Evolutionary conservation across 64 coral and sea anemone species (phyloP), one percentile per base, ranked within the genome.

Genomic region (Orbicella faveolata): DNA sequence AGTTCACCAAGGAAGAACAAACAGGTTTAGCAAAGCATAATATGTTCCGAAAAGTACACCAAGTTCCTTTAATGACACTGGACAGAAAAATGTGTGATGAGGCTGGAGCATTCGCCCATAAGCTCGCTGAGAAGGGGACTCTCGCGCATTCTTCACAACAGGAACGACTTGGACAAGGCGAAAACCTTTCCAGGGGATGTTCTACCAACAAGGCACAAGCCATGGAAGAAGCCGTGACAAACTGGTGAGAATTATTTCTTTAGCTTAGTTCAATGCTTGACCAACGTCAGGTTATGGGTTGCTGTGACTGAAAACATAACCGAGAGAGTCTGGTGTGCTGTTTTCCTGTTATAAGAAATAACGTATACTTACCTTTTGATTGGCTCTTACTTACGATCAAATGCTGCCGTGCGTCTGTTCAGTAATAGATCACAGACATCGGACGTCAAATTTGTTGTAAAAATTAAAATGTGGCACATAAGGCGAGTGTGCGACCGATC

Each of bases 181-280:
- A 95, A 73, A 95, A 92, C 23, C 61, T 95, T 75, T 62, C 70
- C 41, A 73, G n/a, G n/a, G 61, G 55, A 9, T 95, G 94, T 57
- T 77, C 90, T 35, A 37, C 73, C 17, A 67, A 30, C 1, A 4
- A 16, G 35, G 69, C 53, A 77, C 73, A 85, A 25, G 0, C 26
- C 57, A 82, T 61, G 57, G 79, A 64, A 18, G 30, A 84, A 64
- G 89, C 89, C 30, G 89, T 91, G 26, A 84, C 19, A 77, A 73
- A 83, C 54, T 91, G 89, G 89, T 91, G 39, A 76, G 65, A 36
- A 30, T 74, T 23, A 25, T 75, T 75, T 30, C 30, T 30, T 30
- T 30, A 30, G 30, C 30, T 30, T 30, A 30, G 30, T 30, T 30
- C 30, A 30, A 30, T 30, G 30, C 30, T 30, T 0, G 30, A 30